phyloP scores from a whole-genome alignment of 2,888 invertebrate species.

The Mechanitis mazaeus region DNA sequence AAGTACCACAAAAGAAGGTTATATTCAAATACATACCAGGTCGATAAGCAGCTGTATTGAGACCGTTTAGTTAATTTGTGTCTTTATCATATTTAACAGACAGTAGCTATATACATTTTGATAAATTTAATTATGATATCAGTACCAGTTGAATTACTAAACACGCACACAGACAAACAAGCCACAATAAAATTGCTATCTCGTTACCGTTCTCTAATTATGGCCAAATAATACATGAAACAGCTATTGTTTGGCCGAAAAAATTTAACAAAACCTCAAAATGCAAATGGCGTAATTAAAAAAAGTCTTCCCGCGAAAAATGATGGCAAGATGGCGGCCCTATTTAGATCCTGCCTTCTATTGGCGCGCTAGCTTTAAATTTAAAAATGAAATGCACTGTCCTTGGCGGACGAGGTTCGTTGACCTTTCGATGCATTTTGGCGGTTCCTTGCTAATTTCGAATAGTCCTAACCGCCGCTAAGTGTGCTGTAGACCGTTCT shows the following conservation, averaged over 20 bases:
- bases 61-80: too few relatives aligned
- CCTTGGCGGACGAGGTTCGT: conserved; percentile 71
- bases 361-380: conserved; percentile 73
- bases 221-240: conserved; percentile 62
- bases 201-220: conserved; percentile 65
- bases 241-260: conserved; percentile 61
- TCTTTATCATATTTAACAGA: too few relatives aligned
- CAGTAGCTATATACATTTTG: too few relatives aligned
- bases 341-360: conserved; percentile 74
- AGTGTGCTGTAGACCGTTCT: conserved; percentile 41
- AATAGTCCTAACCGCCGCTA: conserved; percentile 48
- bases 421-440: conserved; percentile 76
- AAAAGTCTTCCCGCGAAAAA: conserved; percentile 58
- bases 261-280: conserved; percentile 51
- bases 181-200: conserved; percentile 20
- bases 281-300: conserved; percentile 56
- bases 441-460: conserved; percentile 54
- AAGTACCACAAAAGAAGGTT: too few relatives aligned
- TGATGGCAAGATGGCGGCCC: conserved; percentile 71
- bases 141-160: conserved; percentile 17
- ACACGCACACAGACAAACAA: background rate
- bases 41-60: too few relatives aligned
- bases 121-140: conserved; percentile 17
- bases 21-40: too few relatives aligned
- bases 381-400: conserved; percentile 77